Conservation (phyloP, 2,113 vertebrate genomes). For the Chinchilla lanigera region DNA sequence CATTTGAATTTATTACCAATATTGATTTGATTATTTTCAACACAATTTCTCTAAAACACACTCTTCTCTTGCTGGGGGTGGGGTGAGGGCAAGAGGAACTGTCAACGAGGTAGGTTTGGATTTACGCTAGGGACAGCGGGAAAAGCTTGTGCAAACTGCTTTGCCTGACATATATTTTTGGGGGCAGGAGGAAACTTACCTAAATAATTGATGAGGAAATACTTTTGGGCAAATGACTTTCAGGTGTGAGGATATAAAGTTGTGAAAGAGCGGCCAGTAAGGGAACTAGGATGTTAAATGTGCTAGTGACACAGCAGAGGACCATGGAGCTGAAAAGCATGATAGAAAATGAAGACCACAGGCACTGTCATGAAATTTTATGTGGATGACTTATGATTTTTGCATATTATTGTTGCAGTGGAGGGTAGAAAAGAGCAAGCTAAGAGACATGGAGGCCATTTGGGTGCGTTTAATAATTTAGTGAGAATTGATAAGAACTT, state of each 20-base stretch:
- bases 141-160: background rate
- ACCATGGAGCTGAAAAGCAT: background rate
- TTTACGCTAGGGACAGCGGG: background rate
- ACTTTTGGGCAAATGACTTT: background rate
- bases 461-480: background rate
- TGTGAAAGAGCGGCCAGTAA: background rate
- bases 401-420: background rate
- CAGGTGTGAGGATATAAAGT: background rate
- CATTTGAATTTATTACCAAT: background rate
- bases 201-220: background rate
- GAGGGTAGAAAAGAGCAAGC: background rate
- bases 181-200: background rate
- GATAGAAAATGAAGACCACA: background rate
- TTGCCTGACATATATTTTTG: background rate
- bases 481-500: background rate
- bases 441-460: background rate
- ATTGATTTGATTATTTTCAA: background rate
- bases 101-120: background rate
- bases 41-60: background rate
- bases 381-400: background rate
- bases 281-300: background rate
- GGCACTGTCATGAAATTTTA: background rate
- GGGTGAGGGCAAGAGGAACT: background rate
- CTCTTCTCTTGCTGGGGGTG: background rate
- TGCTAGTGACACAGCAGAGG: background rate